Evolutionary conservation across 2,888 invertebrate species (phyloP).

Genomic region (Gymnoscelis rufifasciata): DNA sequence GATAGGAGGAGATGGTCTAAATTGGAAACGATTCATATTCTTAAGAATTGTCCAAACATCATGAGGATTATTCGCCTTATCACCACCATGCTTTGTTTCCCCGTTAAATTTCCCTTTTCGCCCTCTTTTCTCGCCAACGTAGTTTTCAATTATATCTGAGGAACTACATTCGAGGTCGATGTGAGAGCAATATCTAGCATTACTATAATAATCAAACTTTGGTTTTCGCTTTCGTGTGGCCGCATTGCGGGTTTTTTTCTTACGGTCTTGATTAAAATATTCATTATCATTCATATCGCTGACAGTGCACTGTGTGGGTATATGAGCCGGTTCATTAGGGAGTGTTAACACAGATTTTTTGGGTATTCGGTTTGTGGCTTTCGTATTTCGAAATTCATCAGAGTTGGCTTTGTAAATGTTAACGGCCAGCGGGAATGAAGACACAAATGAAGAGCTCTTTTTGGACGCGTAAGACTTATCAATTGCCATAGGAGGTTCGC

Average conservation of each 20-base stretch:
- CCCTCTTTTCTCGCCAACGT: slow-evolving; percentile 33
- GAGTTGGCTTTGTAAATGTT: slow-evolving; percentile 65
- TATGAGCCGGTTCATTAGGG: slow-evolving; percentile 46
- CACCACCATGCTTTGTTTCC: slow-evolving; percentile 23
- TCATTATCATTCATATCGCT: slow-evolving; percentile 68
- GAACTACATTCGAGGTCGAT: slow-evolving; percentile 54
- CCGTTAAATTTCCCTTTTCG: slow-evolving; percentile 17
- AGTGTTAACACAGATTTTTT: slow-evolving; percentile 63
- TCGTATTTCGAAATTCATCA: slow-evolving; percentile 51
- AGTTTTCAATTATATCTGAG: slow-evolving; percentile 43
- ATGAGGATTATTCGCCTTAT: slow-evolving; percentile 39
- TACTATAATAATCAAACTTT: slow-evolving; percentile 46
- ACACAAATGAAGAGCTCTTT: slow-evolving; percentile 40
- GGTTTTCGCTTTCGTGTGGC: slow-evolving; percentile 35
- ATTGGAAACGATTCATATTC: slow-evolving; percentile 61
- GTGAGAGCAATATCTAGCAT: slow-evolving; percentile 49
- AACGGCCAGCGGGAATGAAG: slow-evolving; percentile 53
- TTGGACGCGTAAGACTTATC: slow-evolving; percentile 50
- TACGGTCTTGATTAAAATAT: slow-evolving; percentile 42
- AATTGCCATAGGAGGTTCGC: slow-evolving; percentile 45
- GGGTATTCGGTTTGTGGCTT: slow-evolving; percentile 45
- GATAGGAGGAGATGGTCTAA: slow-evolving; percentile 52
- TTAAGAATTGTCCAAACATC: slow-evolving; percentile 64
- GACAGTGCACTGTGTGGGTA: slow-evolving; percentile 53
- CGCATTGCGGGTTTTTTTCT: slow-evolving; percentile 43